Evolutionary conservation across 2,888 invertebrate species (phyloP).

Genomic region (Lysandra bellargus): DNA sequence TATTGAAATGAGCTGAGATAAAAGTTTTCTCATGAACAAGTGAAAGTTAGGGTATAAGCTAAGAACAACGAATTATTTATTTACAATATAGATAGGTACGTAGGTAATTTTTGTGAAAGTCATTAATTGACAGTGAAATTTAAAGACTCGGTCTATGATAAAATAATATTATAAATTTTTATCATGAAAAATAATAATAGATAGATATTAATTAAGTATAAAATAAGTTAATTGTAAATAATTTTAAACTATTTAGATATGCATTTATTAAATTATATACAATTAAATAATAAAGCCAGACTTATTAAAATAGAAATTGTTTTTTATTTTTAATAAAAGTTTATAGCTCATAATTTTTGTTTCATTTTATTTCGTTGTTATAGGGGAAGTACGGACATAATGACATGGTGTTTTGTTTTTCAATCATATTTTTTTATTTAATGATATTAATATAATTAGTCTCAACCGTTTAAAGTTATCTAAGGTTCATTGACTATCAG

Average conservation of each 20-base stretch:
- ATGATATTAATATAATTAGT: too few relatives aligned
- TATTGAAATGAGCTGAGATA: not conserved
- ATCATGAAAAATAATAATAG: not conserved
- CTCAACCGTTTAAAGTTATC: too few relatives aligned
- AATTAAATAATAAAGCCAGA: not conserved
- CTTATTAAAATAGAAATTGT: slow-evolving; percentile 16
- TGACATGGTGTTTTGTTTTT: too few relatives aligned
- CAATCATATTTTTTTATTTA: too few relatives aligned
- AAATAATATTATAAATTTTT: not conserved
- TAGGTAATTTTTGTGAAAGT: not conserved
- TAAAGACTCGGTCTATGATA: not conserved
- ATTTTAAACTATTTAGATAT: slow-evolving; percentile 24
- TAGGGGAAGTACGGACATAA: not conserved
- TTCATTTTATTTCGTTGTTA: not conserved
- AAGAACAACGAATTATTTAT: slow-evolving; percentile 28
- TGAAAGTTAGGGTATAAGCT: not conserved
- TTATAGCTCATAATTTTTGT: not conserved
- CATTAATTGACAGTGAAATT: slow-evolving; percentile 1
- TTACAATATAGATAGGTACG: not conserved
- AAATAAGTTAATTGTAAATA: slow-evolving; percentile 28
- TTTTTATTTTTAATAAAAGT: slow-evolving; percentile 25
- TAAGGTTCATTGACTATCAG: too few relatives aligned
- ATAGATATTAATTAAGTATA: not conserved
- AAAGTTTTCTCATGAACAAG: not conserved
- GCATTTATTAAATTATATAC: slow-evolving; percentile 29